Evolutionary conservation across 2,113 vertebrate genomes (phyloP), one percentile per base, ranked within the genome.

Genomic region (Boulengeromyrus knoepffleri): DNA sequence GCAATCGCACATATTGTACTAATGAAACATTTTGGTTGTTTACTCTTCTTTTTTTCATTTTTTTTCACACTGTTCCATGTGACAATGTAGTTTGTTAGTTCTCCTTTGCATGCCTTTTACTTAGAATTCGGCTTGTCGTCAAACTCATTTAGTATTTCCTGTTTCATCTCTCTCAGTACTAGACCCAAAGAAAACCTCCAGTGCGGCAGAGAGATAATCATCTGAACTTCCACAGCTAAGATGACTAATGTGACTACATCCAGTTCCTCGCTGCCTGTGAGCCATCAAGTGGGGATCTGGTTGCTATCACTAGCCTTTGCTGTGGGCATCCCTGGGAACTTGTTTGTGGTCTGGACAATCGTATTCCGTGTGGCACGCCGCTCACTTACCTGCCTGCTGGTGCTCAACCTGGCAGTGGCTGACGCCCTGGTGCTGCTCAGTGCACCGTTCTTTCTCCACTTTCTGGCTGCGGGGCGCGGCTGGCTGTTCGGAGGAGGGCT

Each of bases 321-420:
- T 1, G 88, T 98, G 58, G 97, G 97, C 10, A 95, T 98, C 50
- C 97, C 97, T 0, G 97, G 93, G 17, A 98, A 98, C 90, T 91
- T 96, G 88, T 97, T 98, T 12, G 97, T 98, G 5, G 95, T 97
- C 3, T 98, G 97, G 97, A 96, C 97, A 0, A 93, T 98, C 56
- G 88, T 95, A 1, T 97, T 96, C 90, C 95, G 95, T 31, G 95
- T 97, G 89, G 93, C 91, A 42, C 95, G 95, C 31, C 96, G 97
- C 31, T 97, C 97, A 0, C 95, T 97, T 88, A 97, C 96, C 0
- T 97, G 96, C 89, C 90, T 98, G 9, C 92, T 98, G 49, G 96
- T 97, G 84, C 92, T 97, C 80, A 97, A 98, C 91, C 93, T 98
- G 93, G 96, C 97, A 0, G 2, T 94, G 90, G 97, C 97, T 0